Base-by-base conservation (phyloP, 2,797 vertebrate species). In the Scarus forsteni region DNA sequence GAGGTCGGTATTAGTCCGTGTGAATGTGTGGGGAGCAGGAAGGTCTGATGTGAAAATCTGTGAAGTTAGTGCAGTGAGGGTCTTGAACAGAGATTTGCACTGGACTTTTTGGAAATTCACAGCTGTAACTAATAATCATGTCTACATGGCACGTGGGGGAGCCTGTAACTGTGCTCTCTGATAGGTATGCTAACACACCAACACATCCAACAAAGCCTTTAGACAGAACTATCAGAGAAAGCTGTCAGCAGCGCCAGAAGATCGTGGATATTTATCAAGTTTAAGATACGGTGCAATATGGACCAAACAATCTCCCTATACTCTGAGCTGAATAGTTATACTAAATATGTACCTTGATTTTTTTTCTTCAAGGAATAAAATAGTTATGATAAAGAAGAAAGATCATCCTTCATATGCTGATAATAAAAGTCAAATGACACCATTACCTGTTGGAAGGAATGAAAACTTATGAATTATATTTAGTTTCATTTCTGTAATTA, bases 21-120 rank as follows among this genome's bases (percentile, higher is more conserved):
- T 19, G 53, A 3, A 16, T 60, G 69, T 59, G 42, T 54, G 57
- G 15, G 44, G 42, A 74, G 36, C 70, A 16, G 73, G 66, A 52
- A 36, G 13, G 6, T 35, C 44, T 35, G 1, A 27, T 52, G 15
- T 19, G n/a, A 44, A 70, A 66, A 65, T 36, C n/a, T 52, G 40
- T 14, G 0, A 56, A 34, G 9, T 19, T 36, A 16, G 55, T 43
- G 50, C 10, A 13, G 5, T 8, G 27, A 12, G 55, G 10, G 18
- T 39, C 39, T 16, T 34, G 42, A 19, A 62, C 7, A 34, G 1
- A 66, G 36, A 1, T 19, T 52, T 13, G 46, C 8, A 50, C 4
- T 6, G 10, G 11, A 54, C 27, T 34, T 15, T 57, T 53, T 52
- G 18, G 6, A 40, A 40, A 59, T 12, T 34, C 27, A 48, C n/a